Evolutionary conservation across 2,888 invertebrate species (phyloP).

Genomic region (Cataglyphis rosenhaueri): DNA sequence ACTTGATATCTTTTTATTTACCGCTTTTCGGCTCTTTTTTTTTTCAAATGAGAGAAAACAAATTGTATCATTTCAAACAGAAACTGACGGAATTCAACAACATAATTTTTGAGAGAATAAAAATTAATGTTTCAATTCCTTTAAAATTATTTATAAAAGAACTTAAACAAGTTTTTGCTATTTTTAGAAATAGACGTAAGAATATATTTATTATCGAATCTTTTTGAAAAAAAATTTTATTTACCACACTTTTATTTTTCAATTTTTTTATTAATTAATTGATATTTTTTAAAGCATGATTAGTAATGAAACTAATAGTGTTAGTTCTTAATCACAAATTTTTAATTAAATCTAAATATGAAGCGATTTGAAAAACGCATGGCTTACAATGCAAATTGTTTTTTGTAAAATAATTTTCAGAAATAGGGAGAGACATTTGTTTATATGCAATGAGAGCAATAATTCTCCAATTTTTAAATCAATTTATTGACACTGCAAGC

Average conservation of each 20-base stretch:
- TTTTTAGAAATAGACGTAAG: not conserved
- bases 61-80: not conserved
- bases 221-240: not conserved
- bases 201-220: not conserved
- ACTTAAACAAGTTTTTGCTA: not conserved
- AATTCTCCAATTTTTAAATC: conserved; percentile 34
- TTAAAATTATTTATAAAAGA: not conserved
- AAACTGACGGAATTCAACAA: not conserved
- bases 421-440: not conserved
- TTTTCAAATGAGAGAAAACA: not conserved
- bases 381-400: not conserved
- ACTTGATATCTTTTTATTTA: conserved; percentile 12
- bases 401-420: not conserved
- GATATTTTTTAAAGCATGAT: not conserved
- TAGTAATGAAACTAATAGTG: not conserved
- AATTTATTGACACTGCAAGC: conserved; percentile 23
- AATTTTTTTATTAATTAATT: not conserved
- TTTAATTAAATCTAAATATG: not conserved
- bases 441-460: conserved; percentile 10
- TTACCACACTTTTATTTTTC: not conserved
- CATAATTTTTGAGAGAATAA: not conserved
- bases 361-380: not conserved
- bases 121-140: not conserved
- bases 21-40: not conserved
- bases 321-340: not conserved